Percentiles rank a stretch among this genome's conserved stretches.
These are phyloP conservation scores for Cephus runcator DNA, from an alignment of 2,888 invertebrate genomes.

Conservation along the genomic window DNA sequence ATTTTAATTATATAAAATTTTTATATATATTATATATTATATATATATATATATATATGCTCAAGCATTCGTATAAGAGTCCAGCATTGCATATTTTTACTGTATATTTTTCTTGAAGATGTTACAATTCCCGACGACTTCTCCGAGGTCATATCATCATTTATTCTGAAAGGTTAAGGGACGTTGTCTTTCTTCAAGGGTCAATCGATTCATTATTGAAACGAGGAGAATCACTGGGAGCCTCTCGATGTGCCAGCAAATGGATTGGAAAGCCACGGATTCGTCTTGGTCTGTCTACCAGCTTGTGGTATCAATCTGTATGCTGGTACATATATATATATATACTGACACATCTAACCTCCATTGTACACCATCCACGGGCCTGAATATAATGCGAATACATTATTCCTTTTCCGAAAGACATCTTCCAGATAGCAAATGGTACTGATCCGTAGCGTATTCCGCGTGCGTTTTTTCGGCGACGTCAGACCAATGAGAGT, in stretches of 20 bases:
- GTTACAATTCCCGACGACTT: neutral
- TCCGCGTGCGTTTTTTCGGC: neutral
- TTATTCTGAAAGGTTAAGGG: neutral
- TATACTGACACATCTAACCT: neutral
- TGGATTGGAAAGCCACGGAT: constrained; percentile 21
- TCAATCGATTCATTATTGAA: constrained; percentile 22
- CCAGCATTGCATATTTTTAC: neutral
- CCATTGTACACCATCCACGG: neutral
- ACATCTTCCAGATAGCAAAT: neutral
- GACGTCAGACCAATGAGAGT: neutral
- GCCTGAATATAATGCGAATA: neutral
- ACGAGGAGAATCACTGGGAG: constrained; percentile 19
- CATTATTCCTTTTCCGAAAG: neutral
- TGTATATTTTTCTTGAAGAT: neutral
- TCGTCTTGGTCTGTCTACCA: constrained; percentile 11
- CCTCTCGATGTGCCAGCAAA: constrained; percentile 14
- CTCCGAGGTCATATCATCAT: neutral
- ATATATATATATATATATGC: no score
- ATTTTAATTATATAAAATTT: neutral
- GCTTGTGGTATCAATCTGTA: constrained; percentile 1
- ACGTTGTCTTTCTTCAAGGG: neutral
- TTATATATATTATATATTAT: neutral
- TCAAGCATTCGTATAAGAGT: neutral
- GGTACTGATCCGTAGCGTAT: neutral
- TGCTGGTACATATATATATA: neutral